Evolutionary conservation across 2,797 vertebrate genomes (phyloP), one percentile per base, ranked within the genome.

Genomic region (Emys orbicularis): DNA sequence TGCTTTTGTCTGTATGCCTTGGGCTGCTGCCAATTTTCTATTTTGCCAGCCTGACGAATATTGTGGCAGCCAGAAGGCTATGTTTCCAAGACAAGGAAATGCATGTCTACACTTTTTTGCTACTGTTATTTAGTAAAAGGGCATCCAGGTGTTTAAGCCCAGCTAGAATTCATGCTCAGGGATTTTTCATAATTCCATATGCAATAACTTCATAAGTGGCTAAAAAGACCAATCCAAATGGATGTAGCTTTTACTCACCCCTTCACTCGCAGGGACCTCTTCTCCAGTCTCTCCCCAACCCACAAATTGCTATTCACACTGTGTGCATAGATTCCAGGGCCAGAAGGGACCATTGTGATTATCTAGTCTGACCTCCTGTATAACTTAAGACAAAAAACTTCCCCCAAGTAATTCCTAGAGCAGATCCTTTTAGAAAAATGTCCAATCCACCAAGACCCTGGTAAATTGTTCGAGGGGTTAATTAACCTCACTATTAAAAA

Each of bases 11-110:
- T 94, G 90, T 90, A 87, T 93, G 61, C 86, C 79, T 94, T 95
- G 95, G 94, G 79, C 90, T 59, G 81, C 85, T 89, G 95, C 96
- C 97, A 96, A 76, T 18, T 96, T 96, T 97, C 80, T 50, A 0
- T 92, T 89, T 90, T 94, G 84, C 86, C 44, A 82, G 74, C 85
- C 79, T 95, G 80, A 94, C 86, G 72, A 94, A 83, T 94, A 90
- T 52, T 56, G 74, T 47, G 86, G 90, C 76, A 96, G 90, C 93
- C 81, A 50, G 61, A 96, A 86, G 88, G 80, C 88, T 0, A 0
- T 41, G 21, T 95, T 93, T 96, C 81, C 91, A 83, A 79, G 79
- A 85, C 86, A 90, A 83, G 59, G 96, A 84, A 86, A 87, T 96
- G 89, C 92, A 29, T 90, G 77, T 81, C 15, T 53, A 72, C 96